These are phyloP conservation scores for Platyscapa corneri DNA, from an alignment of 1,140 invertebrate species.

Conservation along the genomic window DNA sequence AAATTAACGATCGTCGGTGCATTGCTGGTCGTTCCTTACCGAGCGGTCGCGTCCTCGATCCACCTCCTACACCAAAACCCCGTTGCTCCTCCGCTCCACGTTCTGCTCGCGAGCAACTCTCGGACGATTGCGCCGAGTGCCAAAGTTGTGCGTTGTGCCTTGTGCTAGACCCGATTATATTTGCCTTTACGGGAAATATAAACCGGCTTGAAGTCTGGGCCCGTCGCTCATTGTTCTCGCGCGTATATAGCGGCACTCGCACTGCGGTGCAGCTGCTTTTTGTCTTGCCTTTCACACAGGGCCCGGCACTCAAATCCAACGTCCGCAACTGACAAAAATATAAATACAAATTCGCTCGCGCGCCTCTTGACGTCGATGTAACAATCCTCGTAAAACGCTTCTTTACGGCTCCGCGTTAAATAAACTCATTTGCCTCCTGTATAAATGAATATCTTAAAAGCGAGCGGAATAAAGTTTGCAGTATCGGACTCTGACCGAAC, in stretches of 20 bases:
- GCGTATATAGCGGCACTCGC: background rate
- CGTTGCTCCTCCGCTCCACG: too few relatives aligned
- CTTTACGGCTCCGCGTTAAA: background rate
- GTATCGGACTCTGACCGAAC: background rate
- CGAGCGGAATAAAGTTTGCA: background rate
- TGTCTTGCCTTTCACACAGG: background rate
- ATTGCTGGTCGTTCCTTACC: too few relatives aligned
- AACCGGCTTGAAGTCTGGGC: background rate
- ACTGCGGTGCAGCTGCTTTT: constrained; percentile 34
- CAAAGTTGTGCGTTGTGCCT: too few relatives aligned
- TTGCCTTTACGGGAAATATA: constrained; percentile 25
- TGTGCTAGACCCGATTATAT: constrained; percentile 11
- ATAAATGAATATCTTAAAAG: background rate
- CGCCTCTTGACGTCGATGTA: background rate
- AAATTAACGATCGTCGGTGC: too few relatives aligned
- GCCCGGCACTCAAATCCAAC: background rate
- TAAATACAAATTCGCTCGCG: background rate
- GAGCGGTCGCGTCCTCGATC: too few relatives aligned
- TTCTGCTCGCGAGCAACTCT: too few relatives aligned
- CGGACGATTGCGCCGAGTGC: too few relatives aligned
- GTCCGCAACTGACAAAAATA: background rate
- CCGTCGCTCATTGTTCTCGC: constrained; percentile 8
- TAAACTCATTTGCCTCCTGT: background rate
- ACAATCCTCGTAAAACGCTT: background rate
- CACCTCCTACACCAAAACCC: too few relatives aligned